Evolutionary conservation across 2,113 vertebrate species (phyloP).

Genomic region (Amblyornis subalaris): DNA sequence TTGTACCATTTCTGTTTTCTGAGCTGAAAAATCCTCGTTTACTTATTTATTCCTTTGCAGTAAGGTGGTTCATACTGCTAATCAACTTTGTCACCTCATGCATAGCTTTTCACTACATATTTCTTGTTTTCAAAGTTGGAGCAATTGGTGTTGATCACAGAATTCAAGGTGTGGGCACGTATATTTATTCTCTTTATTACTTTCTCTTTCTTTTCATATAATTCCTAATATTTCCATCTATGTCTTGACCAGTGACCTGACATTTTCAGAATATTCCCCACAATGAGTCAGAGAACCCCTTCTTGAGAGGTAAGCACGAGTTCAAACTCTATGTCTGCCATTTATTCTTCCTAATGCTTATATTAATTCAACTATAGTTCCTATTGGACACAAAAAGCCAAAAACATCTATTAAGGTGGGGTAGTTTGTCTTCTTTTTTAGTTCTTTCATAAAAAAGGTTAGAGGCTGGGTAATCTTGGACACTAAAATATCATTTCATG

Average conservation of each 20-base stretch:
- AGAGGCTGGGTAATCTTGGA: background rate
- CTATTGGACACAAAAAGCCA: background rate
- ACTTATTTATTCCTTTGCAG: background rate
- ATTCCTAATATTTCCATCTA: background rate
- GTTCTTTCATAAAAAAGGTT: background rate
- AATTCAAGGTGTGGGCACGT: background rate
- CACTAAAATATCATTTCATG: background rate
- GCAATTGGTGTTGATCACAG: fast-evolving
- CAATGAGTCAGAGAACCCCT: background rate
- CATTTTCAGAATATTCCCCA: background rate
- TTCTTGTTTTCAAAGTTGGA: background rate
- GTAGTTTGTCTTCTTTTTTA: background rate
- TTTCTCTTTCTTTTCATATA: background rate
- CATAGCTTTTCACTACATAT: background rate
- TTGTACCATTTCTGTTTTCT: background rate
- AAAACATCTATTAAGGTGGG: background rate
- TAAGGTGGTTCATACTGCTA: background rate
- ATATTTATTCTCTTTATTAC: background rate
- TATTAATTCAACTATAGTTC: background rate
- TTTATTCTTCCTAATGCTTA: background rate
- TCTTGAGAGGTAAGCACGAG: background rate
- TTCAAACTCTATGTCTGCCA: background rate
- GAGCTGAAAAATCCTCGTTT: background rate
- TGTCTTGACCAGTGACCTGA: background rate
- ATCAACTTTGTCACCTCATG: background rate